A percentile compares a stretch with the other conserved stretches of the same genome.
Conservation (phyloP, 1,140 invertebrate genomes). For the Luehdorfia chinensis region DNA sequence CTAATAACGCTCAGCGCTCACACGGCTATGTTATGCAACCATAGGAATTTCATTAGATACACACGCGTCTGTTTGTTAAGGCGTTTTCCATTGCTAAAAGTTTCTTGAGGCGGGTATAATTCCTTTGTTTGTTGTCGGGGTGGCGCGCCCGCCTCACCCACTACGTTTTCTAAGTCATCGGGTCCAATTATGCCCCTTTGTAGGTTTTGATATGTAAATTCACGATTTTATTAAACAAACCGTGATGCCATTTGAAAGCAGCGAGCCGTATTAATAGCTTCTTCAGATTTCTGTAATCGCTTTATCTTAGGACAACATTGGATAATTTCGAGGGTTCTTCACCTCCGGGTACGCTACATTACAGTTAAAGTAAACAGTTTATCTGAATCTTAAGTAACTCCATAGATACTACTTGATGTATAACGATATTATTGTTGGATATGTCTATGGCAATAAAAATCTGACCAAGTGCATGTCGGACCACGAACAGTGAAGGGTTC, state of each 20-base stretch:
- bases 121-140: slow-evolving; percentile 74
- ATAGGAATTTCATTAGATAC: slow-evolving; percentile 77
- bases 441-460: too few relatives aligned
- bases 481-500: too few relatives aligned
- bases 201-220: slow-evolving; percentile 77
- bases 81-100: slow-evolving; percentile 77
- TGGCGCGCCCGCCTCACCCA: slow-evolving; percentile 59
- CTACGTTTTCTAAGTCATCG: slow-evolving; percentile 76
- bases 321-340: slow-evolving; percentile 56
- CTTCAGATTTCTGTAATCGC: slow-evolving; percentile 77
- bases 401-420: not conserved
- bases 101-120: slow-evolving; percentile 77
- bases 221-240: slow-evolving; percentile 76
- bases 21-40: slow-evolving; percentile 74
- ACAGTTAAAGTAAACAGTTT: slow-evolving; percentile 3
- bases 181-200: slow-evolving; percentile 75
- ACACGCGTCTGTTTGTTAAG: slow-evolving; percentile 77
- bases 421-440: not conserved
- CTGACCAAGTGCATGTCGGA: too few relatives aligned
- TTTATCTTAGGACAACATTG: slow-evolving; percentile 74
- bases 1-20: slow-evolving; percentile 68
- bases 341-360: slow-evolving; percentile 32
- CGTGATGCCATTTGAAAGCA: slow-evolving; percentile 74
- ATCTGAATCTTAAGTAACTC: not conserved
- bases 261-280: slow-evolving; percentile 74